Evolutionary conservation across 1,140 invertebrate species (phyloP).

Genomic region (Drosophila neocordata): DNA sequence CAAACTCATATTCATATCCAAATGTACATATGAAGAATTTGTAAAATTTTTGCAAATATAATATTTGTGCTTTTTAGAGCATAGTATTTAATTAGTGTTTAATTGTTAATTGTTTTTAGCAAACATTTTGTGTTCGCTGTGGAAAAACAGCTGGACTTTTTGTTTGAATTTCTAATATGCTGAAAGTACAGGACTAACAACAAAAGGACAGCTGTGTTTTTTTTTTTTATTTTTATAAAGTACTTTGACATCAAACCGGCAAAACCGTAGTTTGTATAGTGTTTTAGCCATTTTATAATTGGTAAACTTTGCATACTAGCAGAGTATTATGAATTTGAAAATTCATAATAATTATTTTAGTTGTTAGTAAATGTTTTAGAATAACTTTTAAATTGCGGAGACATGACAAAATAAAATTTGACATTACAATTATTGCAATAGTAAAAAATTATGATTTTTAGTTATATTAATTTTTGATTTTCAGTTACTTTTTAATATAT

Average conservation of each 20-base stretch:
- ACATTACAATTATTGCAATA: too few species aligned
- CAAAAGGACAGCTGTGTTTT: not conserved
- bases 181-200: not conserved
- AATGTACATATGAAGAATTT: too few species aligned
- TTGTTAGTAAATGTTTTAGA: too few species aligned
- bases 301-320: not conserved
- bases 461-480: too few species aligned
- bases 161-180: not conserved
- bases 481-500: too few species aligned
- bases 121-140: not conserved
- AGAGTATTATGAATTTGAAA: too few species aligned
- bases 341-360: too few species aligned
- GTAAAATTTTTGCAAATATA: not conserved
- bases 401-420: too few species aligned
- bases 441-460: too few species aligned
- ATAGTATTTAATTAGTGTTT: not conserved
- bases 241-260: not conserved
- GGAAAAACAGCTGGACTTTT: not conserved
- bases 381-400: too few species aligned
- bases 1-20: too few species aligned
- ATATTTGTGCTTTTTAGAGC: not conserved
- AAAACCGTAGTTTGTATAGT: not conserved
- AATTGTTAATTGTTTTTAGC: not conserved
- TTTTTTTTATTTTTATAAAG: not conserved
- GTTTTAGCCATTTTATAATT: not conserved